Conservation (phyloP, 2,888 invertebrate species). For the Smittia sp. region DNA sequence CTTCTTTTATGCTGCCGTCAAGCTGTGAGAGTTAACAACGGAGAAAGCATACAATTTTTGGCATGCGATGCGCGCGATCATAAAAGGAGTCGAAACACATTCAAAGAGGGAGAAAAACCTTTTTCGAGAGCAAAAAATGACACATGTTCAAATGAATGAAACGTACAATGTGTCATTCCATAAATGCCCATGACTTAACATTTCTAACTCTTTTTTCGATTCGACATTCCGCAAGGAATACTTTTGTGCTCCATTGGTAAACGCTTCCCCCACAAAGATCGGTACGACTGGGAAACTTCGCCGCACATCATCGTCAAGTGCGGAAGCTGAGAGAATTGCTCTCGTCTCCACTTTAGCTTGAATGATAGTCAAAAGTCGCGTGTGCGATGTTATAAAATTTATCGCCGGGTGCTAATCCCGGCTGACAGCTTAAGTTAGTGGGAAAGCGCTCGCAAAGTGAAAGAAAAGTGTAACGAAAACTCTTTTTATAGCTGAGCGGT, state of each 20-base stretch:
- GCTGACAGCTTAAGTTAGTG: conserved; percentile 7
- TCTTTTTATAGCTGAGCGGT: not conserved
- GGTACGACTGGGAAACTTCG: not conserved
- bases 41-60: not conserved
- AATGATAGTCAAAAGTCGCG: no score
- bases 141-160: not conserved
- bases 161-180: not conserved
- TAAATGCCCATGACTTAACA: not conserved
- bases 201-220: no score
- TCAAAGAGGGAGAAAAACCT: conserved; percentile 3
- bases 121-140: conserved; percentile 7
- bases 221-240: no score
- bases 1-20: not conserved
- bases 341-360: no score
- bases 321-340: no score
- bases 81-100: not conserved
- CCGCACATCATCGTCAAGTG: not conserved
- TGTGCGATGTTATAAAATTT: not conserved
- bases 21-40: not conserved
- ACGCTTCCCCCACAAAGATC: no score
- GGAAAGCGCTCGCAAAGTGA: not conserved
- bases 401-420: not conserved
- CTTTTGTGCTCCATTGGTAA: no score
- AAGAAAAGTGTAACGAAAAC: not conserved
- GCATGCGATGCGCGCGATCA: not conserved